A percentile compares a stretch with the other conserved stretches of the same genome.
Evolutionary conservation across 2,113 vertebrate genomes (phyloP).

Genomic region (Suncus etruscus): DNA sequence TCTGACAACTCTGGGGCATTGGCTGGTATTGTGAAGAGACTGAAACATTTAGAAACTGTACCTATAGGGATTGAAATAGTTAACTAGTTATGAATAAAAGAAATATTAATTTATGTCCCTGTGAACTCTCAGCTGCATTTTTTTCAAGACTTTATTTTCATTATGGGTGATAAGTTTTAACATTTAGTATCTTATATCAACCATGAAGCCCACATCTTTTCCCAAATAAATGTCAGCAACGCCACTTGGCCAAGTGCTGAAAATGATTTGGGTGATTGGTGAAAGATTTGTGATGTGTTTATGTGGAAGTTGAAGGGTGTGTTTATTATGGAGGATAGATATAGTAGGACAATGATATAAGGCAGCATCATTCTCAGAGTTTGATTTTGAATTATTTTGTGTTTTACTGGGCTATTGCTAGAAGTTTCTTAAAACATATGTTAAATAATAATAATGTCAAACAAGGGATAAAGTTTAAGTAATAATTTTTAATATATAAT

Average conservation of each 20-base stretch:
- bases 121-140: slow-evolving; percentile 28
- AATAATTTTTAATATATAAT: neutral
- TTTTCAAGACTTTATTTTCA: slow-evolving; percentile 63
- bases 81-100: slow-evolving; percentile 38
- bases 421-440: neutral
- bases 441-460: neutral
- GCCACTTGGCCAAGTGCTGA: neutral
- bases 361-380: neutral
- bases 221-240: neutral
- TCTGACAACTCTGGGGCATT: neutral
- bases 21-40: neutral
- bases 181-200: slow-evolving; percentile 64
- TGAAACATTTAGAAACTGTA: slow-evolving; percentile 46
- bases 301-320: neutral
- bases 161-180: slow-evolving; percentile 6
- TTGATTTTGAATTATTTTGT: slow-evolving; percentile 27
- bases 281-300: neutral
- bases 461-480: neutral
- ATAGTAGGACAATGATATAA: neutral
- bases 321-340: neutral
- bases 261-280: neutral
- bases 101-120: slow-evolving; percentile 47
- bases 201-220: slow-evolving; percentile 49
- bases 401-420: neutral
- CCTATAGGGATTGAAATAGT: neutral